Conservation (phyloP, 2,113 vertebrate species). For the Cephalopholis sonnerati region DNA sequence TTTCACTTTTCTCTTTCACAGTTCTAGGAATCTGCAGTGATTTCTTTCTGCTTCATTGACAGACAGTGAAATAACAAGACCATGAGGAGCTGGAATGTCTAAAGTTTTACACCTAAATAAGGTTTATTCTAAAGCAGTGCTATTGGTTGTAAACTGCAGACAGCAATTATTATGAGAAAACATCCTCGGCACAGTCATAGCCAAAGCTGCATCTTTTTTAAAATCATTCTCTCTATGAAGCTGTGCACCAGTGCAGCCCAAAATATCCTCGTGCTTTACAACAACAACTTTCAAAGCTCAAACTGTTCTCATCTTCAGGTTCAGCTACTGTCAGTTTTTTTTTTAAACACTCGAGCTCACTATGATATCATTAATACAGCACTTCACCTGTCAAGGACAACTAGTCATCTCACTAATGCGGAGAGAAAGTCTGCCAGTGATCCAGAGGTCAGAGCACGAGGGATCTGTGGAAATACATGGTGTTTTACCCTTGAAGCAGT, state of each 20-base stretch:
- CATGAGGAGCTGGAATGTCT: background rate
- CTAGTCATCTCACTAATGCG: slow-evolving; percentile 76
- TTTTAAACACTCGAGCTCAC: slow-evolving; percentile 13
- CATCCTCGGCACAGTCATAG: background rate
- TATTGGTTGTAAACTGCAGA: slow-evolving; percentile 1
- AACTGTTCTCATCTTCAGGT: slow-evolving; percentile 9
- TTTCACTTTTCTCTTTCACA: background rate
- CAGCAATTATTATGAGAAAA: slow-evolving; percentile 33
- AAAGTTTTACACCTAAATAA: background rate
- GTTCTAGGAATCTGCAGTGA: background rate
- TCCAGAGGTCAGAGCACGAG: slow-evolving; percentile 49
- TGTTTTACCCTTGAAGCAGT: slow-evolving; percentile 71
- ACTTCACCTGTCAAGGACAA: slow-evolving; percentile 71
- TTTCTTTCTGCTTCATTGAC: background rate
- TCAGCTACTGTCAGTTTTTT: background rate
- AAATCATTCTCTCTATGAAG: background rate
- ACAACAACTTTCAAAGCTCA: slow-evolving; percentile 27
- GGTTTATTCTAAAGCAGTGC: background rate
- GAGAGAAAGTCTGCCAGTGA: slow-evolving; percentile 33
- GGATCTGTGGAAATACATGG: slow-evolving; percentile 55
- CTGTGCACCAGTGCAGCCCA: background rate
- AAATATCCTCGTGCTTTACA: slow-evolving; percentile 38
- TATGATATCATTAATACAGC: slow-evolving; percentile 53
- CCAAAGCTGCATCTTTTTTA: slow-evolving; percentile 7
- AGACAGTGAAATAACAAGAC: background rate